Evolutionary conservation across 2,113 vertebrate genomes (phyloP), one percentile per base, ranked within the genome.

Genomic region (Eleginops maclovinus): DNA sequence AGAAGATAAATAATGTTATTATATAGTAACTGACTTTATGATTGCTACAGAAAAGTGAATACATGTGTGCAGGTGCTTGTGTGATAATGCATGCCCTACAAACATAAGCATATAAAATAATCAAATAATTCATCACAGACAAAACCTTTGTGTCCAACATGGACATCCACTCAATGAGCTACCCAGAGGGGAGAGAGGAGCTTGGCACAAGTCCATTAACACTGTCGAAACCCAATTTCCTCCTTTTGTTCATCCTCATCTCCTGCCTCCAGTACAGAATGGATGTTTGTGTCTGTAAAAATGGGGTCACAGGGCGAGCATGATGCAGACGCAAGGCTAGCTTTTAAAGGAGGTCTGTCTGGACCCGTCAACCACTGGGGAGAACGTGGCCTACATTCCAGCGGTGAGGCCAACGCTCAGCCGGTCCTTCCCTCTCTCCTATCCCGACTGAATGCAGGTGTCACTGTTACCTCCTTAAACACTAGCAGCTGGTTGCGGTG

Each of bases 321-420:
- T 15, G 77, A 68, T 75, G 56, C 65, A 79, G 70, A 79, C 55
- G 65, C 28, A 58, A 36, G 53, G 50, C n/a, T n/a, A 1, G 54
- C 47, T 87, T 82, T 71, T 77, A 44, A 82, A 90, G 78, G 66
- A 70, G 43, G 68, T 86, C 60, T 83, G 86, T 84, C 72, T 85
- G 86, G 81, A 79, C 66, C 85, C 65, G 31, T 63, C 72, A 22
- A 74, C 55, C 75, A 47, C 68, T 7, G 49, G 55, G 77, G 72
- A 86, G 58, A 61, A 70, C 16, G 26, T 78, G 90, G 79, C 72
- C 76, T 69, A 75, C 84, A 91, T 91, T 92, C 83, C 88, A 84
- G 76, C 31, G 4, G 56, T 15, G 46, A 75, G 76, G 51, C 59
- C 1, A 1, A 79, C 72, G 51, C 79, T 78, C 68, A 16, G 24